Evolutionary conservation across 2,888 invertebrate genomes (phyloP), one percentile per base, ranked within the genome.

Genomic region (Acrocera orbiculus): DNA sequence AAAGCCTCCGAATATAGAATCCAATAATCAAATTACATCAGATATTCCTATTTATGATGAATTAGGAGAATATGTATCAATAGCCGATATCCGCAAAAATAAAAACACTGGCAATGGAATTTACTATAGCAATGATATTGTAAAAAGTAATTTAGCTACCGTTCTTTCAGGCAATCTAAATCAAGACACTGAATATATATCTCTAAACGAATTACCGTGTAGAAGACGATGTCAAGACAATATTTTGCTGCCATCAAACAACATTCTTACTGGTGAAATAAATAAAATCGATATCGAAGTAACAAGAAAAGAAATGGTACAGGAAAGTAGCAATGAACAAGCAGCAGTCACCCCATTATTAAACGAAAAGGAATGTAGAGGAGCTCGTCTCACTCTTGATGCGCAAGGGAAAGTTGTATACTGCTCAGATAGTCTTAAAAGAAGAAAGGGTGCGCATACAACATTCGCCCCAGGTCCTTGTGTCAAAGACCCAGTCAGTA

Each of bases 381-480:
- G 81, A 16, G 80, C 81, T 15, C 70, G 82, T 49, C 83, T 86
- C 25, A 79, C 77, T 22, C 61, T 87, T 27, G 82, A 86, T 58
- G 77, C 86, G 16, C 79, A 80, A 49, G 89, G 87, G 32, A 81
- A 81, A 66, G 81, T 87, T 27, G 77, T 87, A 39, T 87, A 80
- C 60, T 80, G 79, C 41, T 86, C 86, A 14, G 86, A 86, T 47
- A 86, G 85, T 51, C 61, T 86, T 42, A 76, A 74, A 52, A 66
- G 82, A 46, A 65, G 76, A 44, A 81, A 81, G 64, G 77, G 76
- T 39, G 76, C 79, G 11, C 80, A 83, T 50, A 80, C 82, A 23
- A 83, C 85, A 20, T 86, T 86, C 50, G 82, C 81, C 63, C 86
- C 86, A 35, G 86, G 86, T 44, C 83, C 82, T 27, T 80, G 78